Evolutionary conservation across 2,888 invertebrate genomes (phyloP).

Genomic region (Venustoraphidia nigricollis): DNA sequence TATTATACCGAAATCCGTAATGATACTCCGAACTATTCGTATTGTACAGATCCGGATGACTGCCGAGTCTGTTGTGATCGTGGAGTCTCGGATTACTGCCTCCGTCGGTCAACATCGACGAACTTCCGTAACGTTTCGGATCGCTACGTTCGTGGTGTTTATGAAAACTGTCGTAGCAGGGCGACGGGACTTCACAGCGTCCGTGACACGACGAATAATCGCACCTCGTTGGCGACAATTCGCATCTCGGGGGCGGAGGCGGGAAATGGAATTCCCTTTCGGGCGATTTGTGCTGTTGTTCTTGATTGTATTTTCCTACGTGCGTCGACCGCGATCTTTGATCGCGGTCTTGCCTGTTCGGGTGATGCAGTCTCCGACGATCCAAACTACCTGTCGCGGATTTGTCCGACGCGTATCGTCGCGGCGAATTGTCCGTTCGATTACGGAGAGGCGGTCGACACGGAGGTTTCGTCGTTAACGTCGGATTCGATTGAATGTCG

Average conservation of each 20-base stretch:
- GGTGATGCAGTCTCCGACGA: constrained; percentile 32
- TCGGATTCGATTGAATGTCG: background rate
- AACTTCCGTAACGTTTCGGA: constrained; percentile 31
- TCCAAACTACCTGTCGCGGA: constrained; percentile 36
- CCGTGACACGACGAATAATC: background rate
- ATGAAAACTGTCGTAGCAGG: constrained; percentile 42
- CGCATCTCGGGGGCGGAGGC: constrained; percentile 4
- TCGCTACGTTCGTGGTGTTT: constrained; percentile 35
- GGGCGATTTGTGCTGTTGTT: background rate
- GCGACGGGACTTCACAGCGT: background rate
- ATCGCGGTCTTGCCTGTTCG: constrained; percentile 43
- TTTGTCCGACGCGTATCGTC: constrained; percentile 21
- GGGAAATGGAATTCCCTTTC: constrained; percentile 4
- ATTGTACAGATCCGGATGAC: constrained; percentile 26
- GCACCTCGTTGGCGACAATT: background rate
- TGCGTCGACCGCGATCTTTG: constrained; percentile 46
- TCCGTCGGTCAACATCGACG: constrained; percentile 26
- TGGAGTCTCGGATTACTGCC: constrained; percentile 11
- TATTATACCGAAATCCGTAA: background rate
- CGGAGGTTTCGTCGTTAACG: constrained; percentile 5
- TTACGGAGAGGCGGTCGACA: constrained; percentile 7
- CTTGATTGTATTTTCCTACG: constrained; percentile 28
- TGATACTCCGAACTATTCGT: background rate
- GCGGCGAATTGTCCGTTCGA: constrained; percentile 16
- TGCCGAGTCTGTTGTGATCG: constrained; percentile 18